Conservation (phyloP, 2,113 vertebrate genomes). For the Galbula dea region DNA sequence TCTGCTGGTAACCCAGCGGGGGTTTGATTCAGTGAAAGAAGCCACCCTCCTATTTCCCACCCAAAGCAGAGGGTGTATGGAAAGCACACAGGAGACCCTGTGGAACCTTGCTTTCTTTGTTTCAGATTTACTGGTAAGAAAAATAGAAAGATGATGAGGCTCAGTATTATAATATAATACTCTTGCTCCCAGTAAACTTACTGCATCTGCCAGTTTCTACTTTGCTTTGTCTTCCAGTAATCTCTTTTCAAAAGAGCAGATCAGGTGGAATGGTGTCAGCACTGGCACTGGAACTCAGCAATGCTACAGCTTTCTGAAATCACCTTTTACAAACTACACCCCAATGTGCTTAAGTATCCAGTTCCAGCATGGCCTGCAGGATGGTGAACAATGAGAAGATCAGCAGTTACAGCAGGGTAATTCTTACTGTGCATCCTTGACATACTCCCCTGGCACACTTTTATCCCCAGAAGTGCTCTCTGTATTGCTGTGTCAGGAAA, state of each 20-base stretch:
- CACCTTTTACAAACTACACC: background rate
- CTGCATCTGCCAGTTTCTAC: background rate
- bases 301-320: background rate
- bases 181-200: background rate
- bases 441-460: background rate
- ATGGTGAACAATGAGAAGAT: background rate
- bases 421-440: background rate
- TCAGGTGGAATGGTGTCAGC: background rate
- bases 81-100: background rate
- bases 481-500: background rate
- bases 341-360: rapidly evolving
- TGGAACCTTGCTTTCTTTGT: background rate
- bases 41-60: background rate
- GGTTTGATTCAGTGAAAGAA: background rate
- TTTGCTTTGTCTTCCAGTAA: background rate
- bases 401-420: background rate
- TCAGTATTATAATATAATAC: background rate
- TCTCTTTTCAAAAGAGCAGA: background rate
- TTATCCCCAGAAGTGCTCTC: background rate
- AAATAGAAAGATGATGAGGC: background rate
- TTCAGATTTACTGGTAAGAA: background rate
- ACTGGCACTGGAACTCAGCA: background rate
- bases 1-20: background rate
- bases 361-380: background rate
- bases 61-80: background rate